Evolutionary conservation across 2,888 invertebrate genomes (phyloP).

Genomic region (Orgyia antiqua): DNA sequence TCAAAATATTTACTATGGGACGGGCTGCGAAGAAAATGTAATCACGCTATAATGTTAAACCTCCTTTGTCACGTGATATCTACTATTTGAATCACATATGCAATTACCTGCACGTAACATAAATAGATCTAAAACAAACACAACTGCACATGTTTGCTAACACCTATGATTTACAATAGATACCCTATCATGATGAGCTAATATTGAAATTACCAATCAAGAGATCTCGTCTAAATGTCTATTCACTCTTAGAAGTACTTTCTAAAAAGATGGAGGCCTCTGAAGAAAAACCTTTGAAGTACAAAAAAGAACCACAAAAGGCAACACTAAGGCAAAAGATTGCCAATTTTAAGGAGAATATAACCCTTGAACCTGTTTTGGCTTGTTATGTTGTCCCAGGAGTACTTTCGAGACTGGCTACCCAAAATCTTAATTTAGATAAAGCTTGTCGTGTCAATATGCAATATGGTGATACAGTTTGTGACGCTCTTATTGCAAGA

Average conservation of each 20-base stretch:
- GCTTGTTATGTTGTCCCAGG: conserved; percentile 81
- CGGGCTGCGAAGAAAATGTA: too few species aligned
- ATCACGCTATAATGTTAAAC: too few species aligned
- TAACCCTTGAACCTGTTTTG: conserved; percentile 82
- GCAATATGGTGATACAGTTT: conserved; percentile 81
- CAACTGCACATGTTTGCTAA: conserved; percentile 17
- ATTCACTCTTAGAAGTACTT: conserved; percentile 2
- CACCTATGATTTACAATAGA: conserved; percentile 14
- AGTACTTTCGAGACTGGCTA: conserved; percentile 83
- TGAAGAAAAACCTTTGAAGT: conserved; percentile 51
- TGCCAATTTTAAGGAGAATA: conserved; percentile 69
- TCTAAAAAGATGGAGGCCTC: conserved; percentile 37
- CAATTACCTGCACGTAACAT: not conserved
- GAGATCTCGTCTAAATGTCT: too few species aligned
- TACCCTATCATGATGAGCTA: conserved; percentile 22
- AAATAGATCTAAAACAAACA: conserved; percentile 11
- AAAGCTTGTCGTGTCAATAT: conserved; percentile 91
- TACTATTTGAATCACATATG: too few species aligned
- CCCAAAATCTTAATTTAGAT: conserved; percentile 89
- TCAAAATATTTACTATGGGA: too few species aligned
- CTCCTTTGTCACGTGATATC: too few species aligned
- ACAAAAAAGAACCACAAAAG: conserved; percentile 30
- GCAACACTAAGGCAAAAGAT: conserved; percentile 63
- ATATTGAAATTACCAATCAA: conserved; percentile 23
- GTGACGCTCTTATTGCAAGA: conserved; percentile 84